Base-by-base conservation (phyloP, 2,797 vertebrate species). In the Hyperoplus lanceolatus region DNA sequence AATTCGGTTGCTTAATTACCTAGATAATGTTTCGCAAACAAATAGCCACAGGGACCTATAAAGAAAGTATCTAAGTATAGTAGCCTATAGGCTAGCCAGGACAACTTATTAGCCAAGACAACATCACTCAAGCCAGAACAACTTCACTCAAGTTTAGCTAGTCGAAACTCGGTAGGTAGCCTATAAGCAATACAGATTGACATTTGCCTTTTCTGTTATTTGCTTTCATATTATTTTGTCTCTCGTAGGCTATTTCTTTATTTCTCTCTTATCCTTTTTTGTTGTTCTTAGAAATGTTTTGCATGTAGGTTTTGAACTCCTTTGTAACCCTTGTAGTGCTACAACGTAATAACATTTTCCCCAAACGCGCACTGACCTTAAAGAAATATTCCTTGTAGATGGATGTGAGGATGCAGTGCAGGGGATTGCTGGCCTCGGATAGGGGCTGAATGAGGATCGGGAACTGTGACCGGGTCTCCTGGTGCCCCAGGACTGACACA, bases 401-500 rank as follows among this genome's bases (percentile, higher is more conserved):
- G 77, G 87, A 87, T 50, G 70, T 82, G 67, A 93, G 87, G 69
- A 4, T 8, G 70, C 77, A 29, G 87, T 92, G 83, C 42, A 93
- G 77, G n/a, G 77, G 7, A 8, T 16, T 66, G 74, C 86, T 83
- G 45, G 87, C 83, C 38, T 62, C 54, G 65, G 84, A 75, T 65
- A 93, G 81, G 0, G 90, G 92, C 81, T 70, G 71, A 80, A 92
- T 89, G 67, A 92, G 62, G 58, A 86, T 45, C 64, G 50, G 73
- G 63, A 93, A 94, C 70, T 83, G 75, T 1, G 82, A 58, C 0
- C 73, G 71, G 69, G 93, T 93, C 67, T 94, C 90, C 39, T 66
- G 75, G 64, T 90, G 82, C 0, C 92, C 97, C 92, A 97, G 92
- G 89, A 95, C 90, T 90, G 96, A 97, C 90, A 95, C 84, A 87